Percentiles rank a stretch among this genome's conserved stretches.
These are phyloP conservation scores for Antechinus stuartii DNA, from an alignment of 2,113 vertebrate genomes.

Conservation along the genomic window DNA sequence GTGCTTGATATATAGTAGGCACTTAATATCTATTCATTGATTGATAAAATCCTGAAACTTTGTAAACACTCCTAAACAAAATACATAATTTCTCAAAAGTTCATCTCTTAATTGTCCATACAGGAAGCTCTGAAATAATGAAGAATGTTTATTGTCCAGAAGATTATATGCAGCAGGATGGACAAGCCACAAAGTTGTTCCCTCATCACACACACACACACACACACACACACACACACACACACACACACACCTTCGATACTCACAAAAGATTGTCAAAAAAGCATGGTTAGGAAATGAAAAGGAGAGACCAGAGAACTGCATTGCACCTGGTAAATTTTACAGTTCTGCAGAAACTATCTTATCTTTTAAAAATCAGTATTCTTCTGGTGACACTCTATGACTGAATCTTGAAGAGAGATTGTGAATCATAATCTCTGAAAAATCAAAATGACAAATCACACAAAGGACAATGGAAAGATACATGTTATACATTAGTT, in stretches of 20 bases:
- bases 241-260: background rate
- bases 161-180: background rate
- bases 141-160: background rate
- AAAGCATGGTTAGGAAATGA: background rate
- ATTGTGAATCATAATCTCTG: background rate
- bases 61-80: background rate
- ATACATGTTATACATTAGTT: background rate
- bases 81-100: background rate
- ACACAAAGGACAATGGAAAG: background rate
- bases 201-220: background rate
- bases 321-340: background rate
- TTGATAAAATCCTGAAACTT: background rate
- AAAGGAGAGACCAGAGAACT: background rate
- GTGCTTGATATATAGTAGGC: background rate
- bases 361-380: background rate
- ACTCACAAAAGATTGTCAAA: background rate
- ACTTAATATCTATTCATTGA: background rate
- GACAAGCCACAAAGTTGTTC: background rate
- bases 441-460: background rate
- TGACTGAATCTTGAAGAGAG: background rate
- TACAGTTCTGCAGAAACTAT: background rate
- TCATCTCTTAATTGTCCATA: background rate
- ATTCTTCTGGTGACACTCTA: background rate
- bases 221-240: no score
- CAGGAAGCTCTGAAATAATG: background rate